Percentiles rank a stretch among this genome's conserved stretches.
These are phyloP conservation scores for Dryomyza anilis DNA, from an alignment of 2,888 invertebrate species.

Conservation along the genomic window DNA sequence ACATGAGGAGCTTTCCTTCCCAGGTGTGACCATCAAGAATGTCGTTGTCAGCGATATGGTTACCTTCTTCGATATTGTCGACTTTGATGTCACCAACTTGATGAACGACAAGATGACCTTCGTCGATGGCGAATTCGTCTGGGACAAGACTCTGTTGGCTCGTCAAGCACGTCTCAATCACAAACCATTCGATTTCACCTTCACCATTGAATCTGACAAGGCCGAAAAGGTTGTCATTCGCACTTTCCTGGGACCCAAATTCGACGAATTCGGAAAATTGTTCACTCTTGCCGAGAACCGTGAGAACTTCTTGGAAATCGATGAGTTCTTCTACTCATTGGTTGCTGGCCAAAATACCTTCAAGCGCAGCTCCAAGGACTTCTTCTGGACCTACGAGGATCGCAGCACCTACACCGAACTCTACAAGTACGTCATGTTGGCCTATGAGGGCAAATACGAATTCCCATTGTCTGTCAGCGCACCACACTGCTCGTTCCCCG, in stretches of 20 bases:
- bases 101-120: slow-evolving; percentile 38
- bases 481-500: slow-evolving; percentile 65
- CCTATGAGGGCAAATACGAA: slow-evolving; percentile 57
- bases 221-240: slow-evolving; percentile 66
- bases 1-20: slow-evolving; percentile 66
- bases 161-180: slow-evolving; percentile 73
- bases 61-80: slow-evolving; percentile 71
- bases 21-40: slow-evolving; percentile 68
- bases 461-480: slow-evolving; percentile 59
- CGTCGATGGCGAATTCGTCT: slow-evolving; percentile 36
- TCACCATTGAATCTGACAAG: slow-evolving; percentile 67
- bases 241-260: slow-evolving; percentile 72
- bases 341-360: slow-evolving; percentile 59
- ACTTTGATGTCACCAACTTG: slow-evolving; percentile 64
- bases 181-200: slow-evolving; percentile 67
- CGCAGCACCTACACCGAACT: slow-evolving; percentile 58
- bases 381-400: slow-evolving; percentile 64
- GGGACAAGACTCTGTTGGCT: slow-evolving; percentile 59
- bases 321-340: slow-evolving; percentile 67
- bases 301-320: slow-evolving; percentile 68
- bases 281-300: slow-evolving; percentile 65
- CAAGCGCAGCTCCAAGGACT: slow-evolving; percentile 38
- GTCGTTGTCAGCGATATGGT: slow-evolving; percentile 67
- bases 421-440: slow-evolving; percentile 59
- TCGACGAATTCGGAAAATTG: slow-evolving; percentile 63